These are phyloP conservation scores for Eupeodes latifasciatus DNA, from an alignment of 2,888 invertebrate genomes.

Conservation along the genomic window DNA sequence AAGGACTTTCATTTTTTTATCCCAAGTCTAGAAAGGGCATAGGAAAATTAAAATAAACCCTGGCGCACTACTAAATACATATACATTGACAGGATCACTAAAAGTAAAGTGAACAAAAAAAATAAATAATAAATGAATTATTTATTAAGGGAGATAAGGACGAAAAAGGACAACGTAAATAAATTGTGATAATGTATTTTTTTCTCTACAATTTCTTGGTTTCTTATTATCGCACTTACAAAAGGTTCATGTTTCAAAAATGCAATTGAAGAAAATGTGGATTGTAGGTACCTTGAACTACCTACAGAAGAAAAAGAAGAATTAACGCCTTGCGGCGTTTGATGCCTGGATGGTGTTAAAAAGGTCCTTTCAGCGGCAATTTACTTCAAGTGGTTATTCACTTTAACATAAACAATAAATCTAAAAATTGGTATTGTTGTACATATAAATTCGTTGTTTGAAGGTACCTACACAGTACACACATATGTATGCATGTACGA, in stretches of 20 bases:
- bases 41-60: slow-evolving; percentile 10
- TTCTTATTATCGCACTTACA: neutral
- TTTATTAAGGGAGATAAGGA: slow-evolving; percentile 60
- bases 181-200: slow-evolving; percentile 55
- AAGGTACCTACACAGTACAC: neutral
- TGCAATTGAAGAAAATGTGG: slow-evolving; percentile 37
- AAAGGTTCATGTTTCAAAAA: slow-evolving; percentile 60
- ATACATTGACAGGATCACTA: slow-evolving; percentile 20
- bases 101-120: slow-evolving; percentile 10
- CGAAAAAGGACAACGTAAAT: slow-evolving; percentile 71
- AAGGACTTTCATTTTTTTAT: slow-evolving; percentile 23
- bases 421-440: slow-evolving; percentile 17
- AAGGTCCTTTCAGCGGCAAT: slow-evolving; percentile 47
- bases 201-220: neutral
- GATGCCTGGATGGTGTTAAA: slow-evolving; percentile 54
- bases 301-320: slow-evolving; percentile 24
- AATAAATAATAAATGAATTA: slow-evolving; percentile 67
- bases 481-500: too few relatives aligned
- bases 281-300: slow-evolving; percentile 10
- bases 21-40: slow-evolving; percentile 8
- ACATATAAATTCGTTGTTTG: too few relatives aligned
- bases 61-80: neutral
- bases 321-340: slow-evolving; percentile 58
- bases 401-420: slow-evolving; percentile 52
- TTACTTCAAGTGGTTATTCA: slow-evolving; percentile 58